Percentiles rank a stretch among this genome's conserved stretches.
Evolutionary conservation across 2,888 invertebrate genomes (phyloP).

Genomic region (Rhimphoctona megacephalus): DNA sequence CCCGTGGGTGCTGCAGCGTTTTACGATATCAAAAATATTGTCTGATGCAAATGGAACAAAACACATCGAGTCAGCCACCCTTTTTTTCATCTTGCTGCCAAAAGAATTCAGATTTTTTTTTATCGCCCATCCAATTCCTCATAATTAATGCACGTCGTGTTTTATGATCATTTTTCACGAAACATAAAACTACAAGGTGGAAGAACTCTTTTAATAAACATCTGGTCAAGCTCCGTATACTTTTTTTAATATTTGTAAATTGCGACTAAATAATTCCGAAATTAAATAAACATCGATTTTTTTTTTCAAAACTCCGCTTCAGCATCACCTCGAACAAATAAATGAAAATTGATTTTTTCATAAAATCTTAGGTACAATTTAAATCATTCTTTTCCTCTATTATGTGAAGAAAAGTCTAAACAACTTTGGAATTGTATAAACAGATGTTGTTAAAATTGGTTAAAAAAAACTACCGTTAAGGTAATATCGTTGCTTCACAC

Average conservation of each 20-base stretch:
- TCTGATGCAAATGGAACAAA: slow-evolving; percentile 37
- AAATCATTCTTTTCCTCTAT: neutral
- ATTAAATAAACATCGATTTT: neutral
- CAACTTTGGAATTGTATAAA: neutral
- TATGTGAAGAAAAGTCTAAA: neutral
- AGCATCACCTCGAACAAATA: neutral
- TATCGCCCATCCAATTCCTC: neutral
- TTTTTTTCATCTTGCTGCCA: neutral
- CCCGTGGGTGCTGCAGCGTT: slow-evolving; percentile 48
- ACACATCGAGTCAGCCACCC: neutral
- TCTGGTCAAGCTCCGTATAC: too few relatives aligned
- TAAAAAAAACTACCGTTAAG: neutral
- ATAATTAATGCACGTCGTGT: neutral
- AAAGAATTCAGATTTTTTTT: neutral
- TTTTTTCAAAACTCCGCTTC: neutral
- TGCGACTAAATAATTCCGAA: slow-evolving; percentile 21
- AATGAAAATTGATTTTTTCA: neutral
- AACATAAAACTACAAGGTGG: neutral
- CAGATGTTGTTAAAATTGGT: neutral
- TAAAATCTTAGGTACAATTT: neutral
- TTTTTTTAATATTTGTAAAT: slow-evolving; percentile 8
- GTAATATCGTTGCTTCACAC: too few relatives aligned
- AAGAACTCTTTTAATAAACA: too few relatives aligned
- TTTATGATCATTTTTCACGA: neutral
- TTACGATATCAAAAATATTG: slow-evolving; percentile 53